Evolutionary conservation across 1,140 invertebrate genomes (phyloP), one percentile per base, ranked within the genome.

Genomic region (Nebria ingens): DNA sequence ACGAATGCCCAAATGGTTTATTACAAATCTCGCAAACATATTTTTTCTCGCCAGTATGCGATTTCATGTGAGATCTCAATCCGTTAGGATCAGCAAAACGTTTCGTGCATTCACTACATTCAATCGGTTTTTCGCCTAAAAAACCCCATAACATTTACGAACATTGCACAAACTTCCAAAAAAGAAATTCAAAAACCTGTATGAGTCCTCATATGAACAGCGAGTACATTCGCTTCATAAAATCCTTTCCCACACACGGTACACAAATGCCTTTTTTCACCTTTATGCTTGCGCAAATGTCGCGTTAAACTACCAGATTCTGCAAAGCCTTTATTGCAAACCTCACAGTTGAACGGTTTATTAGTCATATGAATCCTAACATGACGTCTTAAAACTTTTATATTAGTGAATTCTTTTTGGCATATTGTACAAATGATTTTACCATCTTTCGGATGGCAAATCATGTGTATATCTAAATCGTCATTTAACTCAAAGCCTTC

Each of bases 121-220:
- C 60, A 42, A 70, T 67, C 2, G 73, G 70, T 57, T 73, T 73
- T 59, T 78, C 79, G 13, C 83, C 83, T 23, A 17, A 9, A 45
- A 45, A 6, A 34, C n/a, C 6, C 6, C 6, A 9, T 34, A 34
- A 34, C n/a, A 34, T 34, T 34, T 34, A 9, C 25, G 25, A 34
- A 34, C 25, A 34, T 6, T 34, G 25, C 6, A 9, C 25, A 9
- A n/a, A 9, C 25, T 34, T 34, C 25, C n/a, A n/a, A n/a, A n/a
- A n/a, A n/a, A n/a, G n/a, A n/a, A n/a, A 34, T 34, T 34, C 19
- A 11, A 4, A 12, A 12, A 45, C 62, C 62, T 0, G 60, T 63
- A 51, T 63, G 62, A 25, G 55, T 59, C 25, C 63, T 57, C 58
- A 62, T 61, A 51, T 65, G 63, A 6, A 63, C 51, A 9, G 55